Conservation (phyloP, 2,113 vertebrate species). For the Diglossa brunneiventris region DNA sequence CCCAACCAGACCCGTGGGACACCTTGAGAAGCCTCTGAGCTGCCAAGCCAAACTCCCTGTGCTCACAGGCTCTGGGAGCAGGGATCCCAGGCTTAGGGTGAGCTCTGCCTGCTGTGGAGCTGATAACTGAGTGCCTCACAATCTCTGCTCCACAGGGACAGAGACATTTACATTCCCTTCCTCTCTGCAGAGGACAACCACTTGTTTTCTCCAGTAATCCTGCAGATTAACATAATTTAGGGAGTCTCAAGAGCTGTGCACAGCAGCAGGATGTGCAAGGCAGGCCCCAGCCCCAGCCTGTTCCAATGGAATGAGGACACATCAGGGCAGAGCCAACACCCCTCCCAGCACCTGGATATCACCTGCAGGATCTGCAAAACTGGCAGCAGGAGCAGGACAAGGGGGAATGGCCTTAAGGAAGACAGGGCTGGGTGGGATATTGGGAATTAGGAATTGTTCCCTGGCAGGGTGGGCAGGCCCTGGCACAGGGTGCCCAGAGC, state of each 20-base stretch:
- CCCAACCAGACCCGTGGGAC: neutral
- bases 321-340: fast-evolving
- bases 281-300: neutral
- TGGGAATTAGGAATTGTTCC: neutral
- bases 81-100: neutral
- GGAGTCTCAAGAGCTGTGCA: neutral
- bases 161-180: neutral
- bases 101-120: neutral
- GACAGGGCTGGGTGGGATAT: fast-evolving
- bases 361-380: neutral
- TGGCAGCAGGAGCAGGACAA: neutral
- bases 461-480: neutral
- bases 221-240: neutral
- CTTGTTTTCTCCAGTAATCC: neutral
- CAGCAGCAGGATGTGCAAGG: neutral
- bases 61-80: neutral
- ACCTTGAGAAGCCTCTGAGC: neutral
- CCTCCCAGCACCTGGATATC: neutral
- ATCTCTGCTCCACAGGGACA: neutral
- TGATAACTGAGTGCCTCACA: neutral
- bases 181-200: neutral
- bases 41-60: neutral
- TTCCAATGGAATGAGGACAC: neutral
- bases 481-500: neutral
- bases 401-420: neutral